Percentiles rank a stretch among this genome's conserved stretches.
Evolutionary conservation across 2,113 vertebrate genomes (phyloP).

Genomic region (Burhinus bistriatus): DNA sequence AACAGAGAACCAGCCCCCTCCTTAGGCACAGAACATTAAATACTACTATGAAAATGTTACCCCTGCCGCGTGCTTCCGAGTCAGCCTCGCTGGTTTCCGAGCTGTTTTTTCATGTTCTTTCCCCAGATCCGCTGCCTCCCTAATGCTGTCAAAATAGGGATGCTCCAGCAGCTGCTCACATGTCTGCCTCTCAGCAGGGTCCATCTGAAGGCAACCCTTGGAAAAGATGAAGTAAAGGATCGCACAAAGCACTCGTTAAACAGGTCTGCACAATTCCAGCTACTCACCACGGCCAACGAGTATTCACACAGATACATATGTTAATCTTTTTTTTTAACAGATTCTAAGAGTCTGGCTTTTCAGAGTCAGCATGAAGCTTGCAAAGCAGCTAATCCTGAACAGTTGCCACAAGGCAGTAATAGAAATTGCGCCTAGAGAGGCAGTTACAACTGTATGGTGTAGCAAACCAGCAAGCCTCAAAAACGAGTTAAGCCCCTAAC

Average conservation of each 20-base stretch:
- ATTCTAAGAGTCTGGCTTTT: not conserved
- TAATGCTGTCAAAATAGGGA: conserved; percentile 85
- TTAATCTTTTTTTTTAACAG: not conserved
- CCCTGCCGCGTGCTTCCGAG: conserved; percentile 80
- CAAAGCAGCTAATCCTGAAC: not conserved
- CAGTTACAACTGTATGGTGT: not conserved
- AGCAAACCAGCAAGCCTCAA: not conserved
- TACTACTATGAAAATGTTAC: conserved; percentile 42
- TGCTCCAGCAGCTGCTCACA: conserved; percentile 90
- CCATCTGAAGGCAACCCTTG: conserved; percentile 89
- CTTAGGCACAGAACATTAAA: accelerated
- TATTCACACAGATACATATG: accelerated
- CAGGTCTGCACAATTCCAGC: not conserved
- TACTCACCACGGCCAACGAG: accelerated
- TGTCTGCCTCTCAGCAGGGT: conserved; percentile 83
- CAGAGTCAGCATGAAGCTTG: not conserved
- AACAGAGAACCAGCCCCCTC: not conserved
- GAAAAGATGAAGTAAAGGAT: not conserved
- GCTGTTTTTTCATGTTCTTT: conserved; percentile 72
- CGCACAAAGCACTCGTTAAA: accelerated
- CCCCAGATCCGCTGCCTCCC: conserved; percentile 67
- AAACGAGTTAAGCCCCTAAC: not conserved
- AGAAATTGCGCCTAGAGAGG: not conserved
- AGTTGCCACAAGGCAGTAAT: accelerated
- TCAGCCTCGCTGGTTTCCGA: conserved; percentile 70